Conservation (phyloP, 2,113 vertebrate genomes). For the Gymnobelideus leadbeateri region DNA sequence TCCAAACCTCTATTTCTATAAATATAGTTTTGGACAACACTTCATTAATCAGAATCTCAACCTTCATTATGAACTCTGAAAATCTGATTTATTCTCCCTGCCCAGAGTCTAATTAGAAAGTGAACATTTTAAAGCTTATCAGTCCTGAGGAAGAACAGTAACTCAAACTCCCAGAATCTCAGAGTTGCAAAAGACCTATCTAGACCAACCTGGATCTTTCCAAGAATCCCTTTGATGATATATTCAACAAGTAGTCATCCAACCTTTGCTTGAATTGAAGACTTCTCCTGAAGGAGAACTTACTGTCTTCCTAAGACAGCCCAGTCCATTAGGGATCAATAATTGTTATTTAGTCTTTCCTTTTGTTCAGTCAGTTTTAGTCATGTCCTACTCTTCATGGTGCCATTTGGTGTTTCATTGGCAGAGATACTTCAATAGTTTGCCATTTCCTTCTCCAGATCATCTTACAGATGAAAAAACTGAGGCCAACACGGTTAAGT, state of each 20-base stretch:
- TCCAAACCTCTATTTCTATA: neutral
- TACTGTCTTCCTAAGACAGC: neutral
- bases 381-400: neutral
- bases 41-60: neutral
- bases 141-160: neutral
- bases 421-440: neutral
- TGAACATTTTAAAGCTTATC: neutral
- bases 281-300: neutral
- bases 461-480: neutral
- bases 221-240: neutral
- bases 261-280: neutral
- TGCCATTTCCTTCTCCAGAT: neutral
- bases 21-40: rapidly evolving
- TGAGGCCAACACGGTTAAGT: neutral
- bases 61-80: neutral
- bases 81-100: neutral
- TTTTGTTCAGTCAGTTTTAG: neutral
- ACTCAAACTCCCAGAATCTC: neutral
- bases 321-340: neutral
- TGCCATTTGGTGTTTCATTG: neutral
- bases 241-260: neutral
- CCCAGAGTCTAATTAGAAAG: neutral
- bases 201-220: neutral
- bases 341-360: neutral
- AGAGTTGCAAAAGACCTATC: neutral